Evolutionary conservation across 2,888 invertebrate genomes (phyloP), one percentile per base, ranked within the genome.

Genomic region (Drosophila leonis): DNA sequence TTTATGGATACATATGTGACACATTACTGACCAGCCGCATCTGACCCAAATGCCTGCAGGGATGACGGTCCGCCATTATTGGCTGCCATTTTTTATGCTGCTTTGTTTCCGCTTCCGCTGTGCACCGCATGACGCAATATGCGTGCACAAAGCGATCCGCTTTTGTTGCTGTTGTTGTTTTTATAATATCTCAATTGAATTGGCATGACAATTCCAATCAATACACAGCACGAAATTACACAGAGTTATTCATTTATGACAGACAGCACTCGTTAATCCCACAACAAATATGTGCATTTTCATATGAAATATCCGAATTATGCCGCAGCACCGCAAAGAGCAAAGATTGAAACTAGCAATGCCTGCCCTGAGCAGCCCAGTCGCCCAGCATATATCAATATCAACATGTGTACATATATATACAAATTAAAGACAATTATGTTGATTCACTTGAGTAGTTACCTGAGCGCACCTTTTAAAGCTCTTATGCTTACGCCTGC

Each of bases 61-160:
- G 24, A 10, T 15, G 27, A 1, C 1, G 15, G 15, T 24, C 20
- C 48, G 69, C 56, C 60, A 65, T 61, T 73, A 77, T 73, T 51
- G 74, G 67, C 62, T 39, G 78, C 55, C 70, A 79, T 79, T 75
- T 77, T 66, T 73, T 75, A 77, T 75, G 82, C 72, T 73, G 83
- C 70, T 83, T 83, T 83, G 83, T 83, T 86, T 83, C 83, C 83
- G 82, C 80, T 85, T 83, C 83, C 83, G 87, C 70, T 81, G 71
- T 52, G 68, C 57, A 56, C 69, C 57, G 60, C 83, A 75, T 73
- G 86, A 75, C 79, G 33, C 66, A 79, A 72, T 68, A 72, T 72
- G 86, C 60, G 51, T 64, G 29, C 48, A 65, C 65, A 68, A 51
- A 64, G 61, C 65, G 20, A 46, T 52, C 18, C 56, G 49, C 42